Conservation (phyloP, 2,113 vertebrate genomes). For the Tautogolabrus adspersus region DNA sequence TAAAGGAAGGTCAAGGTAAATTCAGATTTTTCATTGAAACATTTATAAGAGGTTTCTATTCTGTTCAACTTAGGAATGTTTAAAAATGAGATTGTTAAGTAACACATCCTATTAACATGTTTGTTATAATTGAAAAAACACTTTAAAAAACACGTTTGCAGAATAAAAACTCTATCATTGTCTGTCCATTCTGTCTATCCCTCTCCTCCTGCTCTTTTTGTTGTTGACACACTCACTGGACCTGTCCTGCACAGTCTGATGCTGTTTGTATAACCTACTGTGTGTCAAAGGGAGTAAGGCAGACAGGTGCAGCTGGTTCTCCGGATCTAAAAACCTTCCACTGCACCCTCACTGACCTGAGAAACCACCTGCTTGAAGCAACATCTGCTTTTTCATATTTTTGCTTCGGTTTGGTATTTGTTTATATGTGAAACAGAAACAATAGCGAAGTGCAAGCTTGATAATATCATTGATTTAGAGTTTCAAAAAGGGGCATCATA, state of each 20-base stretch:
- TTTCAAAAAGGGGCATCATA: not conserved
- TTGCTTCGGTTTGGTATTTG: conserved; percentile 13
- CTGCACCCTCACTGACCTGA: conserved; percentile 1
- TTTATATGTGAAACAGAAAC: conserved; percentile 7
- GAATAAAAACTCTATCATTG: not conserved
- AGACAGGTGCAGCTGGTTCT: conserved; percentile 38
- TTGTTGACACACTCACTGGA: conserved; percentile 34
- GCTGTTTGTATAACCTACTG: conserved; percentile 5
- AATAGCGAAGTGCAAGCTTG: not conserved
- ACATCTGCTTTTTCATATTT: not conserved
- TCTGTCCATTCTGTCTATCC: not conserved
- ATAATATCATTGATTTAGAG: not conserved
- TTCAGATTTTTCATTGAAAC: too few relatives aligned
- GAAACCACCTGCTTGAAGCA: not conserved
- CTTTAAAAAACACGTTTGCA: too few relatives aligned
- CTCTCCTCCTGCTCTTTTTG: conserved; percentile 10
- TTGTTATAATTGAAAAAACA: too few relatives aligned
- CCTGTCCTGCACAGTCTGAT: conserved; percentile 25
- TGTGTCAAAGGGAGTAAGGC: conserved; percentile 3
- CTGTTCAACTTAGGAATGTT: too few relatives aligned
- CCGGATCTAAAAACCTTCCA: not conserved
- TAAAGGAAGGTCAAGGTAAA: too few relatives aligned
- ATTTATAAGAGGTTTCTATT: too few relatives aligned
- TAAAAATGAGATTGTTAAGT: too few relatives aligned
- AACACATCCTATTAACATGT: too few relatives aligned